phyloP scores from a whole-genome alignment of 2,888 invertebrate species.

The Siphlonurus alternatus region DNA sequence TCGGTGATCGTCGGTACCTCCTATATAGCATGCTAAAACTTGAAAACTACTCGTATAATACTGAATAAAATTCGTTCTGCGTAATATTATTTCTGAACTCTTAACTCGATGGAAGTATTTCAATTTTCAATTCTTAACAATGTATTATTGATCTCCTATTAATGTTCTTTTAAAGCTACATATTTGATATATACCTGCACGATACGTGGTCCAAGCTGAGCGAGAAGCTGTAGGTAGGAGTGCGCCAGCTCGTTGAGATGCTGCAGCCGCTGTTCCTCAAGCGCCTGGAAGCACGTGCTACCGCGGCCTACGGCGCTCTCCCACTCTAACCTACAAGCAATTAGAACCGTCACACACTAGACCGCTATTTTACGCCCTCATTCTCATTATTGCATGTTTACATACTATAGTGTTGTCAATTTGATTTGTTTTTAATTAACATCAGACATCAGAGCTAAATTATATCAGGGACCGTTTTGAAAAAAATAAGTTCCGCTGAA shows the following conservation, averaged over 20 bases:
- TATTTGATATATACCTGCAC: slow-evolving; percentile 35
- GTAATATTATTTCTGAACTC: no score
- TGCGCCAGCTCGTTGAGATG: slow-evolving; percentile 53
- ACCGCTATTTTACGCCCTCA: not conserved
- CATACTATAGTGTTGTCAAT: not conserved
- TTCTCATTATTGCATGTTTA: not conserved
- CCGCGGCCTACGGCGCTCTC: slow-evolving; percentile 79
- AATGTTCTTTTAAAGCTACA: no score
- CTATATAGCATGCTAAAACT: no score
- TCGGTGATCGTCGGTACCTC: no score
- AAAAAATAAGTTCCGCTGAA: no score
- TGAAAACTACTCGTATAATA: no score
- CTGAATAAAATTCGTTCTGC: no score
- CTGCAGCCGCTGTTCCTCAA: slow-evolving; percentile 77
- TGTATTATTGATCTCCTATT: no score
- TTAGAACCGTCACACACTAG: not conserved
- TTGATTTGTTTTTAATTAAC: not conserved
- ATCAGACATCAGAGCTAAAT: not conserved
- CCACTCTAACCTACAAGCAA: slow-evolving; percentile 59
- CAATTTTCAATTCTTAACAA: no score
- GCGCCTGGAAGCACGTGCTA: slow-evolving; percentile 65
- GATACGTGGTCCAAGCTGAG: slow-evolving; percentile 61
- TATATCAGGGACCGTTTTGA: not conserved
- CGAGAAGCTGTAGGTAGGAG: slow-evolving; percentile 36
- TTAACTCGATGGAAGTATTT: no score